These are phyloP conservation scores for Hylyphantes graminicola DNA, from an alignment of 1,140 invertebrate species.

Conservation along the genomic window DNA sequence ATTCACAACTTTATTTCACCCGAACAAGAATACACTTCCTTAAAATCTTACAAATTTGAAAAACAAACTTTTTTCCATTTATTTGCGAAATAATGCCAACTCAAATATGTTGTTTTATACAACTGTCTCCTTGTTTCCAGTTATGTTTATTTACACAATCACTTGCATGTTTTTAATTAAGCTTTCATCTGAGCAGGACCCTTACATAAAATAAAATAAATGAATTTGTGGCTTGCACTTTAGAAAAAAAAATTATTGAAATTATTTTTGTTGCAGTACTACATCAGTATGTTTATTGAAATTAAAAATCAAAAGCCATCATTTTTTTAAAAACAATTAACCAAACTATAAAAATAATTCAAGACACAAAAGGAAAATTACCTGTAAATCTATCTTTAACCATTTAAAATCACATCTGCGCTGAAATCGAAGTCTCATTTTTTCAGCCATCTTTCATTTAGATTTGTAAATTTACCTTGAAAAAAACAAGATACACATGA, in stretches of 20 bases:
- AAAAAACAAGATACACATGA: no score
- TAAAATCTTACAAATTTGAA: neutral
- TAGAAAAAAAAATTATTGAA: neutral
- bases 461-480: no score
- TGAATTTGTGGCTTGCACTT: neutral
- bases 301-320: neutral
- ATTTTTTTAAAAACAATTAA: neutral
- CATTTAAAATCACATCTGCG: slow-evolving; percentile 78
- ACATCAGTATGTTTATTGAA: no score
- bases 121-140: no score
- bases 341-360: neutral
- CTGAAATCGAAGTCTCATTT: slow-evolving; percentile 67
- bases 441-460: neutral
- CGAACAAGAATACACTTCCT: neutral
- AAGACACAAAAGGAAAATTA: slow-evolving; percentile 7
- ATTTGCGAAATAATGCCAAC: no score
- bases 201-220: neutral
- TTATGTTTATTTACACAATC: no score
- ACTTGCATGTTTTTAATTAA: no score
- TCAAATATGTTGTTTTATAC: no score
- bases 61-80: neutral
- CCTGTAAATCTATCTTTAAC: slow-evolving; percentile 76
- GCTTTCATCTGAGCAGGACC: no score
- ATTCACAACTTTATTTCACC: neutral
- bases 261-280: neutral